phyloP scores from a whole-genome alignment of 2,797 vertebrate genomes.

The Hypotaenidia okinawae region DNA sequence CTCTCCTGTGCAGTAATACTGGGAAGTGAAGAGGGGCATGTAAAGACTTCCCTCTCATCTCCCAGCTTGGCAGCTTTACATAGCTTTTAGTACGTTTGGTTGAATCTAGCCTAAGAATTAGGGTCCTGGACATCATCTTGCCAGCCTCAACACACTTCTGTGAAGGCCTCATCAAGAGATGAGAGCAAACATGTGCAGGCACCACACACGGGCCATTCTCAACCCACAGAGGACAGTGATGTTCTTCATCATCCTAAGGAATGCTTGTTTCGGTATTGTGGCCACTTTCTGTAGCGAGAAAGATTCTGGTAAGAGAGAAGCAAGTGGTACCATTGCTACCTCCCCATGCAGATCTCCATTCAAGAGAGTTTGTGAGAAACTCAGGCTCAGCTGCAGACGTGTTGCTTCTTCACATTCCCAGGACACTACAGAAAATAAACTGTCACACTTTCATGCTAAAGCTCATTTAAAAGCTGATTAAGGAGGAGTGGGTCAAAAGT shows the following conservation, averaged over 20 bases:
- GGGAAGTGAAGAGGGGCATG: not conserved
- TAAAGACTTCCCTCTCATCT: not conserved
- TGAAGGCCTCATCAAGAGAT: not conserved
- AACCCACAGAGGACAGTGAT: accelerated
- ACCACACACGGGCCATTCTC: not conserved
- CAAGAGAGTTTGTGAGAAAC: not conserved
- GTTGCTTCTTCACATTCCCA: not conserved
- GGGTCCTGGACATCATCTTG: not conserved
- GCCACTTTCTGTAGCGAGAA: not conserved
- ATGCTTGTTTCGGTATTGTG: not conserved
- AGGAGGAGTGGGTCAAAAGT: not conserved
- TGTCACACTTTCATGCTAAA: not conserved
- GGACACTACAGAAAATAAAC: not conserved
- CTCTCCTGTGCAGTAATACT: not conserved
- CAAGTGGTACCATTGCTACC: not conserved
- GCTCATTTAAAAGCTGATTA: not conserved
- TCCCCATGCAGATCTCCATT: not conserved
- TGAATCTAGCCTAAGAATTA: not conserved
- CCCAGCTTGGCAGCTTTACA: not conserved
- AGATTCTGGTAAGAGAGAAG: not conserved
- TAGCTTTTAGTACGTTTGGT: not conserved
- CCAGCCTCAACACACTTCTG: not conserved
- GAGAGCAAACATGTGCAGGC: not conserved
- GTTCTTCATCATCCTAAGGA: not conserved
- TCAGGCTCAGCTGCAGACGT: not conserved